These are phyloP conservation scores for Strigamia crassipes DNA, from an alignment of 2,888 invertebrate genomes.

Conservation along the genomic window DNA sequence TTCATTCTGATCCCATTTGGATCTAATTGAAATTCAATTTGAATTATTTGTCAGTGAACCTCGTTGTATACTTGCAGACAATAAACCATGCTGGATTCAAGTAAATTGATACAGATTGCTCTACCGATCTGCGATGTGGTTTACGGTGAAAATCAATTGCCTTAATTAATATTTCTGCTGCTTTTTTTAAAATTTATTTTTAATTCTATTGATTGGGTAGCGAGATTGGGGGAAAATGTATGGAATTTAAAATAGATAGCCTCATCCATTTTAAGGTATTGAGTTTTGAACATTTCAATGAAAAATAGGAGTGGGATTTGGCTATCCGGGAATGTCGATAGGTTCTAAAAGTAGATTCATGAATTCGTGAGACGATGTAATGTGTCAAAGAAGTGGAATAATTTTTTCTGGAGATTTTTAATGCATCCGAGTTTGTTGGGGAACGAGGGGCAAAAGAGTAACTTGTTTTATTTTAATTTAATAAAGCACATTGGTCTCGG, in stretches of 20 bases:
- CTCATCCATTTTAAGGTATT: slow-evolving; percentile 14
- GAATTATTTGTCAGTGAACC: slow-evolving; percentile 20
- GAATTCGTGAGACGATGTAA: slow-evolving; percentile 13
- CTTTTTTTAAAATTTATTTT: not conserved
- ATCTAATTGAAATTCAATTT: slow-evolving; percentile 34
- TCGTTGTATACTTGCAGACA: not conserved
- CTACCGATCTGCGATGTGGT: not conserved
- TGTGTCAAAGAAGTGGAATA: slow-evolving; percentile 26
- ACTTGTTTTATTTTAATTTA: slow-evolving; percentile 42
- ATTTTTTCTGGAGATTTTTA: slow-evolving; percentile 6
- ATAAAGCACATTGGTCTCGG: slow-evolving; percentile 7
- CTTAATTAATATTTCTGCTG: not conserved
- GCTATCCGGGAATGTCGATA: slow-evolving; percentile 15
- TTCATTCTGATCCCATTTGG: slow-evolving; percentile 5
- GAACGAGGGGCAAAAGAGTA: not conserved
- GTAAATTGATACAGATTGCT: slow-evolving; percentile 38
- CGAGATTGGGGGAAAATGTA: not conserved
- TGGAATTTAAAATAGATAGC: not conserved
- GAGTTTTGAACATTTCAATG: not conserved
- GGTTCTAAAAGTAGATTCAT: slow-evolving; percentile 25
- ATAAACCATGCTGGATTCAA: slow-evolving; percentile 10
- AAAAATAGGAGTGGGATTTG: slow-evolving; percentile 27
- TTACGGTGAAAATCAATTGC: not conserved
- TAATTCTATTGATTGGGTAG: not conserved
- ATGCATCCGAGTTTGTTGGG: not conserved